Evolutionary conservation across 1,140 invertebrate species (phyloP), one percentile per base, ranked within the genome.

Genomic region (Drosophila lowei): DNA sequence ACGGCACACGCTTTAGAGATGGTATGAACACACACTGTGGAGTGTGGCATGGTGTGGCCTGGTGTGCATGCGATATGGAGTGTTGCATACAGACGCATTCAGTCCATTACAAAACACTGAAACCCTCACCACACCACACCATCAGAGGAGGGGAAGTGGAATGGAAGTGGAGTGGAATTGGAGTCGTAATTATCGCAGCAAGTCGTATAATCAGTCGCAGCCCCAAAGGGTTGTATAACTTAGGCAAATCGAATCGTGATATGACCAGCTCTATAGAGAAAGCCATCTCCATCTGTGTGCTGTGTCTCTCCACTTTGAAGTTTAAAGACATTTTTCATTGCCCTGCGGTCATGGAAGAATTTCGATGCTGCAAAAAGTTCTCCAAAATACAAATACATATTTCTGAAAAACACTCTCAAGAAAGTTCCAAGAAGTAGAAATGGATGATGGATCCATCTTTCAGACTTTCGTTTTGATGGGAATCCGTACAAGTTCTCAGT

Each of bases 171-270:
- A 53, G 9, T 53, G 11, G 11, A 38, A 15, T 16, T 25, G 11
- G 16, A 23, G 30, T 52, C 53, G 48, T 63, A 81, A 66, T 81
- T 81, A 81, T 83, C 75, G 54, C 79, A 63, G 79, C 58, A n/a
- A 55, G 65, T 53, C 77, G 65, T 44, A 47, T 53, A 72, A 73
- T 78, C 67, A 49, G 43, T 52, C 46, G 38, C 52, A 44, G 57
- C 50, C 46, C 55, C 46, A 60, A 41, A 61, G 53, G 67, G 53
- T 80, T 77, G 72, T 62, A 71, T 76, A 80, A 75, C 59, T 42
- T 43, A 43, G 64, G 43, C 44, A 68, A 71, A 53, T 63, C 44
- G 2, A 25, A 30, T 42, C 50, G 11, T 70, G 41, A 50, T 59
- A 46, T 13, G 5, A 46, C 47, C 3, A 25, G 38, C 38, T 42